Percentiles rank a stretch among this genome's conserved stretches.
These are phyloP conservation scores for Mellivora capensis DNA, from an alignment of 2,113 vertebrate species.

Conservation along the genomic window DNA sequence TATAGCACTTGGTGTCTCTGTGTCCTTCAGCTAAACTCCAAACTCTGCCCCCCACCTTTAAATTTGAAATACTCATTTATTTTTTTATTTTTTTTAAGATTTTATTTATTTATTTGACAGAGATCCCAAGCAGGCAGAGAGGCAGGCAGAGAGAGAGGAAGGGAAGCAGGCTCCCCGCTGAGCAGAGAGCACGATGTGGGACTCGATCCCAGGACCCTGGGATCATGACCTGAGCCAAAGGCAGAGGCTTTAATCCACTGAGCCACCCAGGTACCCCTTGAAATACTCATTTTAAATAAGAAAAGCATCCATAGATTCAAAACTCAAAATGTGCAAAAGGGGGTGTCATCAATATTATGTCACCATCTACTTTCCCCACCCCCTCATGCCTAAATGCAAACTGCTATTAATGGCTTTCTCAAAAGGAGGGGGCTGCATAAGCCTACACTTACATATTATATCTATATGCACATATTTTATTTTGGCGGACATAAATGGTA, in stretches of 20 bases:
- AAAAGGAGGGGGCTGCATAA: accelerated
- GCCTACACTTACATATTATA: accelerated
- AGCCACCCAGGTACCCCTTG: too few species aligned
- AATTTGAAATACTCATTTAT: background rate
- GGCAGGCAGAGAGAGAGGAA: too few species aligned
- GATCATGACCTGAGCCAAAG: too few species aligned
- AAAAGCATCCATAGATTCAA: background rate
- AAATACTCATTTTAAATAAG: background rate
- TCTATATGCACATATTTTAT: background rate
- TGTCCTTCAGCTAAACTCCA: background rate
- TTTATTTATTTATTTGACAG: too few species aligned
- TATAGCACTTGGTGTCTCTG: background rate
- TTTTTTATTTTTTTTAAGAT: too few species aligned
- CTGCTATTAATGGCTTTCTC: background rate
- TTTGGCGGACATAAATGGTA: background rate
- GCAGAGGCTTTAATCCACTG: too few species aligned
- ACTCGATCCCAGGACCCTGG: too few species aligned
- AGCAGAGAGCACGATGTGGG: too few species aligned
- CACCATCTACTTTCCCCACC: background rate
- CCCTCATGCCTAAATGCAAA: too few species aligned
- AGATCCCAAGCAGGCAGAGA: too few species aligned
- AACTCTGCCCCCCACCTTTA: background rate
- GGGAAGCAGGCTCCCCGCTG: too few species aligned
- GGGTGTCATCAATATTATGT: background rate
- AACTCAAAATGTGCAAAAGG: background rate